Conservation (phyloP, 2,797 vertebrate genomes). For the Chaenodraco wilsoni region DNA sequence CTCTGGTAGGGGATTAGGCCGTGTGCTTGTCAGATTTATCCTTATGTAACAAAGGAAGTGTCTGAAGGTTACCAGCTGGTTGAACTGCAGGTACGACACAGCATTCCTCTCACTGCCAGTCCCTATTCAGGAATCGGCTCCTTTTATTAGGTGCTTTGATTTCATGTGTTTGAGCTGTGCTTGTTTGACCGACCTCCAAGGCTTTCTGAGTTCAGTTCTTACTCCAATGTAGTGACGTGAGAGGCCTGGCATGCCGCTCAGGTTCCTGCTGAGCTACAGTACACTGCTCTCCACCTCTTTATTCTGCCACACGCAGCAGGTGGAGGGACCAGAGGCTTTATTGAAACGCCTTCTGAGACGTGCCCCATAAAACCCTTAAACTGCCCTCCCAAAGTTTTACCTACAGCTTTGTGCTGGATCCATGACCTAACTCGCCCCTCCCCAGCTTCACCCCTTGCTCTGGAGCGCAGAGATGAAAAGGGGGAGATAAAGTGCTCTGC, state of each 20-base stretch:
- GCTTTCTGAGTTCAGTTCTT: constrained; percentile 51
- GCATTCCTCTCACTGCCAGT: constrained; percentile 33
- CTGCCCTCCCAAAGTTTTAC: constrained; percentile 17
- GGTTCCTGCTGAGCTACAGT: constrained; percentile 44
- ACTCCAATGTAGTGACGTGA: constrained; percentile 50
- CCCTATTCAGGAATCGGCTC: constrained; percentile 3
- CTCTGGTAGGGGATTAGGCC: constrained; percentile 67
- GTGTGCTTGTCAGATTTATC: constrained; percentile 62
- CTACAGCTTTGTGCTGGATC: constrained; percentile 33
- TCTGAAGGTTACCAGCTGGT: constrained; percentile 39
- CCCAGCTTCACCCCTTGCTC: constrained; percentile 20
- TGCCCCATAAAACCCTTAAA: constrained; percentile 53
- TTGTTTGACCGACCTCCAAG: constrained; percentile 40
- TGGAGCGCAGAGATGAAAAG: constrained; percentile 51
- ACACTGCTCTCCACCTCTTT: constrained; percentile 30
- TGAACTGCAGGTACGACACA: constrained; percentile 19
- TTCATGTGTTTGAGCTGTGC: constrained; percentile 38
- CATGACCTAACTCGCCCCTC: constrained; percentile 48
- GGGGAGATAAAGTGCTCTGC: constrained; percentile 55
- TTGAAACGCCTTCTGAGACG: constrained; percentile 52
- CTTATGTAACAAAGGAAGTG: constrained; percentile 68
- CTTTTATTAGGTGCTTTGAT: constrained; percentile 57
- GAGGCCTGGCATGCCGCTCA: constrained; percentile 54
- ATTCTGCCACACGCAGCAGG: constrained; percentile 51
- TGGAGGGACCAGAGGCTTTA: constrained; percentile 49